These are phyloP conservation scores for Hedya salicella DNA, from an alignment of 2,888 invertebrate genomes.

Conservation along the genomic window DNA sequence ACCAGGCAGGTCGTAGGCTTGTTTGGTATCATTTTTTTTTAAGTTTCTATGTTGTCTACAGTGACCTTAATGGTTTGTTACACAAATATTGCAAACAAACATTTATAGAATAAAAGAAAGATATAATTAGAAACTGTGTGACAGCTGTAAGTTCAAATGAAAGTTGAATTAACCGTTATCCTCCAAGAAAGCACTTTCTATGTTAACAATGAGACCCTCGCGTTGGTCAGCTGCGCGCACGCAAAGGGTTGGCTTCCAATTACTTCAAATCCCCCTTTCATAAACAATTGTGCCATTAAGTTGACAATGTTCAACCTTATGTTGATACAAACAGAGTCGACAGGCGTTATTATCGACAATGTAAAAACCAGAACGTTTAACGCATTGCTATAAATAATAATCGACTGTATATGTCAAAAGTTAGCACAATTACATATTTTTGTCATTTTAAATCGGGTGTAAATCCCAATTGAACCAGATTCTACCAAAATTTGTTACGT, in stretches of 20 bases:
- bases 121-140: too few species aligned
- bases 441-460: too few species aligned
- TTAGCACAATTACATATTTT: background rate
- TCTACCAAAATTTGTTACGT: too few species aligned
- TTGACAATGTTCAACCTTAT: slow-evolving; percentile 5
- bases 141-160: slow-evolving; percentile 23
- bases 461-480: too few species aligned
- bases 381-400: slow-evolving; percentile 13
- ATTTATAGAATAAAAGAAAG: too few species aligned
- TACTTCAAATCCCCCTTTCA: slow-evolving; percentile 48
- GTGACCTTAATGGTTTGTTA: too few species aligned
- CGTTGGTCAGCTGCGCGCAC: slow-evolving; percentile 53
- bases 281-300: slow-evolving; percentile 3
- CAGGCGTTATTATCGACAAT: background rate
- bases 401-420: background rate
- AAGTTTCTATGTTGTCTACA: too few species aligned
- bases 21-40: too few species aligned
- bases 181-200: slow-evolving; percentile 9
- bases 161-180: slow-evolving; percentile 28
- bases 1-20: too few species aligned
- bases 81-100: too few species aligned
- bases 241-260: slow-evolving; percentile 48
- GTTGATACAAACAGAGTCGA: background rate
- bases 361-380: slow-evolving; percentile 9
- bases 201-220: slow-evolving; percentile 47